Base-by-base conservation (phyloP, 2,113 vertebrate species). In the Pelusios castaneus region DNA sequence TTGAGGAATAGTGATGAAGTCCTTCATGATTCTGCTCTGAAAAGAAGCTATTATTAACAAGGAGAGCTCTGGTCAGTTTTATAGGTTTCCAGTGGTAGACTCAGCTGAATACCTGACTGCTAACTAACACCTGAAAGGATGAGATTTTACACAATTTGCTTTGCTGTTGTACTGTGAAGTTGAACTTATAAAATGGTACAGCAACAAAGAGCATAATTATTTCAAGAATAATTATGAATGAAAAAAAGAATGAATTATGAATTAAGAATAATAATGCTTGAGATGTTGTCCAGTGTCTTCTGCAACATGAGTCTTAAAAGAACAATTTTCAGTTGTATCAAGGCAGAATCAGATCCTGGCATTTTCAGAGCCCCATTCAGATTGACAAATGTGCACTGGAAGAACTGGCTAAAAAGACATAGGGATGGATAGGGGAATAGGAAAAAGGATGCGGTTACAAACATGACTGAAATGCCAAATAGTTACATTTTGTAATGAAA, bases 1-100 rank as follows among this genome's bases (percentile, higher is more conserved):
- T 82, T 94, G 91, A 92, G 91, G 88, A 96, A 90, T 80, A 85
- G 86, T 7, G 51, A 92, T 92, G 91, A 89, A 91, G 55, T 56
- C 34, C 45, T 95, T 91, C 49, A 60, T 47, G 47, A 63, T 70
- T 49, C 38, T 49, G 67, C 47, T 94, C 80, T 97, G 91, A 96
- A 95, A 96, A 95, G 87, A 41, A 82, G 60, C 58, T 85, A 34
- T 84, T 97, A 85, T 89, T 80, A 81, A 92, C 78, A 90, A 60
- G 56, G 67, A 93, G 67, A 0, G 0, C 70, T 91, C 80, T 58
- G 76, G 82, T 91, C 82, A 88, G 29, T 79, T 95, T 96, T 92
- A 89, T 34, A 77, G 82, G 75, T 77, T 87, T 94, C 75, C 10
- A 10, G 89, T 93, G 92, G 93, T 88, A 95, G 58, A 86, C 49